Conservation (phyloP, 2,113 vertebrate genomes). For the Dryoscopus gambensis region DNA sequence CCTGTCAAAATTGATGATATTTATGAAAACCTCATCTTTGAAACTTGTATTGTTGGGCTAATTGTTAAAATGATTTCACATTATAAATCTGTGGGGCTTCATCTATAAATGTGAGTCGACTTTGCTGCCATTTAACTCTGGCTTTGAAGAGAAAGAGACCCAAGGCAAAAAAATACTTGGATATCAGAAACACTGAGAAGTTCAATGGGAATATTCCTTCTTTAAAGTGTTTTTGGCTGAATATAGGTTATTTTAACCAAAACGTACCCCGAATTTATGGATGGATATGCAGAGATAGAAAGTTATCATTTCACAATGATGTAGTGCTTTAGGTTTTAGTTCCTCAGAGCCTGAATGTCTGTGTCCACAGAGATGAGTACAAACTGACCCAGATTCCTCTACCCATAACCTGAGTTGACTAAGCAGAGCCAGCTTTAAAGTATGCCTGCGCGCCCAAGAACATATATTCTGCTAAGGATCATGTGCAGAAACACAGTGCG, state of each 20-base stretch:
- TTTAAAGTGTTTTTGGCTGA: neutral
- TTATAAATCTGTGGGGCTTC: neutral
- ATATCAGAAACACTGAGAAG: neutral
- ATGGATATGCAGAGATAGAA: neutral
- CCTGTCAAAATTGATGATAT: neutral
- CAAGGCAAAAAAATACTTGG: neutral
- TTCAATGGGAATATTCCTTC: neutral
- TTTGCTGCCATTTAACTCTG: neutral
- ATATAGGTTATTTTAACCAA: neutral
- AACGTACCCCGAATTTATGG: neutral
- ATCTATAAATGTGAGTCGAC: neutral
- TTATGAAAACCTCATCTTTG: conserved; percentile 8
- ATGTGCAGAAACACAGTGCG: neutral
- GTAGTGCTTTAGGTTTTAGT: neutral
- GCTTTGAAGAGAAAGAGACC: neutral
- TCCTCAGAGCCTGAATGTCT: neutral
- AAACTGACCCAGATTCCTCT: neutral
- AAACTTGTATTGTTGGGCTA: neutral
- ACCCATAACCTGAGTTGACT: neutral
- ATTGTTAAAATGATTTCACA: neutral
- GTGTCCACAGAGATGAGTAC: neutral
- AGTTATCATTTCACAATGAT: neutral
- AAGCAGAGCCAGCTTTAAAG: neutral
- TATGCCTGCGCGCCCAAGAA: neutral
- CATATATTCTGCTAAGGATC: neutral